Evolutionary conservation across 2,797 vertebrate genomes (phyloP), one percentile per base, ranked within the genome.

Genomic region (Myotis myotis): DNA sequence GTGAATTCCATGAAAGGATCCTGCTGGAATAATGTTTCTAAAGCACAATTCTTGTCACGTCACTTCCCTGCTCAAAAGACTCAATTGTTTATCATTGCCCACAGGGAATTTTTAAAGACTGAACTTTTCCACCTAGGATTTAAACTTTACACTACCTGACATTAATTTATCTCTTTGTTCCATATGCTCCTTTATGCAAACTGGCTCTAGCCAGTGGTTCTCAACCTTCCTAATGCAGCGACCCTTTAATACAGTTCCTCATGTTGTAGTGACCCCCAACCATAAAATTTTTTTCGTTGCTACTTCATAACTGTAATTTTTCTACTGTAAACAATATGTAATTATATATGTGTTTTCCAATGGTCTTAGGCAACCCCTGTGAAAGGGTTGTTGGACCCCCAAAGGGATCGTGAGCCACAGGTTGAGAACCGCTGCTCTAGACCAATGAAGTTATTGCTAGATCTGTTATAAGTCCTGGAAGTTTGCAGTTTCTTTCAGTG

Each of bases 111-210:
- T 88, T 2, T 5, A 72, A 75, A 93, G 78, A 79, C 23, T 12
- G 49, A 83, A 64, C 6, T 66, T 94, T 94, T 85, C 55, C 91
- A 62, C 30, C 33, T 85, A 60, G 57, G 89, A 49, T 75, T 68
- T 87, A 80, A 76, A 71, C n/a, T 70, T 85, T 23, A 55, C 0
- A 47, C 7, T 22, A 55, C 49, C 53, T 75, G 84, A 38, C 5
- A 62, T 72, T 62, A 53, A 78, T 75, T 41, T 72, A 51, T 90
- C 44, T 94, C 60, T 60, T 62, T 11, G 60, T 89, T 81, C 71
- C 66, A 9, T 33, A 41, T 30, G 12, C 36, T 82, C 8, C 66
- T 94, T 72, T 38, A 25, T 47, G 22, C 25, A 71, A 16, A 55
- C 19, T 93, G 41, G 2, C 22, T 70, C 30, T 44, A 44, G 10